Evolutionary conservation across 2,113 vertebrate genomes (phyloP).

Genomic region (Tragelaphus buxtoni): DNA sequence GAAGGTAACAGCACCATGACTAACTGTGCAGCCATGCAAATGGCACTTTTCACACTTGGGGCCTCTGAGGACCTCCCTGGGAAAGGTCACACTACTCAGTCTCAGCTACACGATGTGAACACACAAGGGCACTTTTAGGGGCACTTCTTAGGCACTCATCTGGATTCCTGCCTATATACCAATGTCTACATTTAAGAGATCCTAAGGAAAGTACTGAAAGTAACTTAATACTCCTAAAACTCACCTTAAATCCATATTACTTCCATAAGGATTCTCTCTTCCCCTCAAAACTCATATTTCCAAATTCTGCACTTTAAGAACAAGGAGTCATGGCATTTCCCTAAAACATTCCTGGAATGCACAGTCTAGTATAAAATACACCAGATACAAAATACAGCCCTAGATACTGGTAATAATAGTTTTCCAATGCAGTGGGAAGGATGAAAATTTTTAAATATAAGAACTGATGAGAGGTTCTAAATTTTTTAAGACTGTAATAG

Average conservation of each 20-base stretch:
- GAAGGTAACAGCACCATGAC: not conserved
- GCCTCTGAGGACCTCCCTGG: not conserved
- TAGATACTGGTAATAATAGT: not conserved
- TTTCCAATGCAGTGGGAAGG: not conserved
- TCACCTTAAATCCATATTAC: not conserved
- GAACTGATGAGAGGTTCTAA: not conserved
- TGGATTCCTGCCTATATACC: not conserved
- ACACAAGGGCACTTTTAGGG: not conserved
- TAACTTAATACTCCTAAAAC: constrained; percentile 1
- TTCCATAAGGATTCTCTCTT: not conserved
- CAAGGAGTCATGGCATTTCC: not conserved
- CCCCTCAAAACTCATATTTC: not conserved
- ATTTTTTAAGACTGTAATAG: not conserved
- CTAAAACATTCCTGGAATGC: not conserved
- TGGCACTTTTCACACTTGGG: not conserved
- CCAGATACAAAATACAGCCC: not conserved
- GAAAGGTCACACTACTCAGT: not conserved
- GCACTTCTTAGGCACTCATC: not conserved
- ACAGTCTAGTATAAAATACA: not conserved
- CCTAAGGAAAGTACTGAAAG: not conserved
- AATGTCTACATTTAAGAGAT: not conserved
- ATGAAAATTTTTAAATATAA: not conserved
- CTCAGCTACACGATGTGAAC: not conserved
- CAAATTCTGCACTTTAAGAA: not conserved
- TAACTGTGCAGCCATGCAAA: not conserved